Conservation (phyloP, 2,888 invertebrate species). For the Adelphocoris suturalis region DNA sequence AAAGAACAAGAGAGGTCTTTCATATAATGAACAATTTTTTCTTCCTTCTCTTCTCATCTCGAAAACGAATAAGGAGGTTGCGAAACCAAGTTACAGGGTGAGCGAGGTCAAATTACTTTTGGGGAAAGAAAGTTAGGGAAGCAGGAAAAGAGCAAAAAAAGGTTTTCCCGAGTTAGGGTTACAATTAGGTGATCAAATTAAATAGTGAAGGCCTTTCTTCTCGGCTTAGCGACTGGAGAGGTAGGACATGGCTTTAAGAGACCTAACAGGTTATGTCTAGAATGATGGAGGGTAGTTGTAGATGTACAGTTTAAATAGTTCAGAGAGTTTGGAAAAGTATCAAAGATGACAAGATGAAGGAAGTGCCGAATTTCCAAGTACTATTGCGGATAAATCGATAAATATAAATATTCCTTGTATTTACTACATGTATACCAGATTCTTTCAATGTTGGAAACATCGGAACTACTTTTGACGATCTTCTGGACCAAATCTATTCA, state of each 20-base stretch:
- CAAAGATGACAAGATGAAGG: too few relatives aligned
- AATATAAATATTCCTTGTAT: too few relatives aligned
- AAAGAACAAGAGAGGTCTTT: not conserved
- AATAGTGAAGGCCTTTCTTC: conserved; percentile 39
- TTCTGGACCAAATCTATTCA: too few relatives aligned
- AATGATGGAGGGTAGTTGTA: too few relatives aligned
- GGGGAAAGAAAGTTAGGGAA: not conserved
- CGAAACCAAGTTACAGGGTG: conserved; percentile 11
- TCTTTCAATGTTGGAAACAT: too few relatives aligned
- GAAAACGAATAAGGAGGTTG: not conserved
- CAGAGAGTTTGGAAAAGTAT: too few relatives aligned
- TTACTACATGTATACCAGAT: too few relatives aligned
- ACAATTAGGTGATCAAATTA: conserved; percentile 65
- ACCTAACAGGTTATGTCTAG: not conserved
- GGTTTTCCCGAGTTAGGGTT: conserved; percentile 35
- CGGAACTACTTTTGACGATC: too few relatives aligned
- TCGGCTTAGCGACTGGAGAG: not conserved
- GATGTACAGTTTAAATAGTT: too few relatives aligned
- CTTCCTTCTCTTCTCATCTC: conserved; percentile 22
- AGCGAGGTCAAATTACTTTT: conserved; percentile 52
- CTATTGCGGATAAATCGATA: too few relatives aligned
- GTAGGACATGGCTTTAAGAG: not conserved
- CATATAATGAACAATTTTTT: conserved; percentile 50
- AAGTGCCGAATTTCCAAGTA: too few relatives aligned
- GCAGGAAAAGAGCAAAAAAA: not conserved